These are phyloP conservation scores for Trematocara stigmaticum DNA, from an alignment of 2,113 vertebrate genomes.

Conservation along the genomic window DNA sequence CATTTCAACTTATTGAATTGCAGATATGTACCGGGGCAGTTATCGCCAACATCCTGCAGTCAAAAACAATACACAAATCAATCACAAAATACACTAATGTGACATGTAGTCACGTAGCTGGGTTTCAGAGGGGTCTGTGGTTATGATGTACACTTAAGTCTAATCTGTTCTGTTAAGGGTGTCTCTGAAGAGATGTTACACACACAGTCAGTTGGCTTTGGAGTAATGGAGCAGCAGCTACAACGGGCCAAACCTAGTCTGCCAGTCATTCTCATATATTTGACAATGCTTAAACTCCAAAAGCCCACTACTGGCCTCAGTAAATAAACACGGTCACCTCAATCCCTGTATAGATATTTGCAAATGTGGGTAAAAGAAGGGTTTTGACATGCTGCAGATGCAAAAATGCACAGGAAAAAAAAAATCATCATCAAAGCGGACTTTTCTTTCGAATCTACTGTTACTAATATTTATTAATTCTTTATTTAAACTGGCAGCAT, in stretches of 20 bases:
- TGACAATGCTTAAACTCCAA: background rate
- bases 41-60: background rate
- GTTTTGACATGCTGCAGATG: background rate
- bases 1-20: background rate
- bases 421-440: background rate
- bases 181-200: background rate
- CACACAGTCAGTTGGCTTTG: background rate
- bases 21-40: background rate
- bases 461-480: background rate
- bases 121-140: accelerated
- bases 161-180: background rate
- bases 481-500: background rate
- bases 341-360: background rate
- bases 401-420: background rate
- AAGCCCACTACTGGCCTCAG: background rate
- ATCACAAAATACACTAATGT: background rate
- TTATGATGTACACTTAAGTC: background rate
- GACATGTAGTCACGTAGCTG: accelerated
- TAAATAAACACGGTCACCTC: background rate
- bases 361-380: background rate
- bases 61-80: background rate
- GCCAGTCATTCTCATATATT: background rate
- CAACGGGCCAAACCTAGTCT: background rate
- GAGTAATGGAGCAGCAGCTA: background rate
- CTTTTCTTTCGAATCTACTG: background rate